Conservation (phyloP, 2,797 vertebrate genomes). For the Melanotaenia boesemani region DNA sequence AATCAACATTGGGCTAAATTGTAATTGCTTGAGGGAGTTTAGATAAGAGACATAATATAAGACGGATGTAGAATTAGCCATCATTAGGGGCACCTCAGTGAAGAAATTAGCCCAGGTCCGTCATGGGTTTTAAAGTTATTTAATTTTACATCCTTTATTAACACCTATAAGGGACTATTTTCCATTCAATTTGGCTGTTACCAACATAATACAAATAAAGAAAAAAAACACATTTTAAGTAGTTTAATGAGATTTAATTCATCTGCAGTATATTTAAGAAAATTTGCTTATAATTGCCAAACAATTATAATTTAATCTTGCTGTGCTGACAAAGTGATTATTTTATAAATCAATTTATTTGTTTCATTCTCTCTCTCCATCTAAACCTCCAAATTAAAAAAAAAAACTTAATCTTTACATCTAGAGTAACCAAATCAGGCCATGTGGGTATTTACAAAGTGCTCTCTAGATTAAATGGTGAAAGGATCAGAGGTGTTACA, state of each 20-base stretch:
- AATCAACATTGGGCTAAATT: too few relatives aligned
- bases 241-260: neutral
- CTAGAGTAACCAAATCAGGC: neutral
- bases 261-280: neutral
- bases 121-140: neutral
- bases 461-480: slow-evolving; percentile 22
- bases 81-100: too few relatives aligned
- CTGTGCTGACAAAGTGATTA: too few relatives aligned
- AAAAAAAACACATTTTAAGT: neutral
- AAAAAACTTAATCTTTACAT: neutral
- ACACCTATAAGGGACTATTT: neutral
- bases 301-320: too few relatives aligned
- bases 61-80: too few relatives aligned
- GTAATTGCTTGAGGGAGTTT: too few relatives aligned
- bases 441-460: slow-evolving; percentile 34
- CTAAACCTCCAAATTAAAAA: neutral
- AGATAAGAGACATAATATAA: too few relatives aligned
- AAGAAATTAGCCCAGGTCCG: too few relatives aligned
- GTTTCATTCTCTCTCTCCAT: too few relatives aligned
- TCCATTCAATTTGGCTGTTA: neutral
- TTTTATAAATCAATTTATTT: too few relatives aligned
- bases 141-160: neutral
- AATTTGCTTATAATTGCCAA: too few relatives aligned
- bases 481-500: slow-evolving; percentile 37
- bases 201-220: neutral